Evolutionary conservation across 2,113 vertebrate species (phyloP), one percentile per base, ranked within the genome.

Genomic region (Motacilla alba): DNA sequence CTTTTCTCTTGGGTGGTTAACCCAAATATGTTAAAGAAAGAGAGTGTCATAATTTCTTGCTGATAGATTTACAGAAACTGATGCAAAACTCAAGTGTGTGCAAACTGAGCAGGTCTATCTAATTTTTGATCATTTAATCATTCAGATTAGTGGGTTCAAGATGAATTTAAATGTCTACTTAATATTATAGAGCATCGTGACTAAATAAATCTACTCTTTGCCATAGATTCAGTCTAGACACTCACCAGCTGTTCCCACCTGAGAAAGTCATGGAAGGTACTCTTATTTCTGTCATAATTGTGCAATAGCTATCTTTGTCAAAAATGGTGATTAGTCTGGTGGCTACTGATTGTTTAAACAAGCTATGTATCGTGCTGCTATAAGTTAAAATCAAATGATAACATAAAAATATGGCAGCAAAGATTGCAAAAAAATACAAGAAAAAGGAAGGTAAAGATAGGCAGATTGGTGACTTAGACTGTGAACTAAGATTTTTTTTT

Each of bases 101-200:
- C 7, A 58, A 68, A 64, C 31, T 24, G 22, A 63, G 35, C 6
- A 31, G 12, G 12, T 59, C 69, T 35, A 53, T 22, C 10, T 59
- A 15, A 33, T 76, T 94, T 94, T 52, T 69, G 5, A 26, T 43
- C 19, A 26, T 72, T 70, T 39, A 43, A 49, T 15, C 35, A 43
- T 35, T 37, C 39, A 68, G 30, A 55, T 55, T 35, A 80, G 23
- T 22, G 43, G 3, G 21, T 50, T 60, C 16, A 56, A 56, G 4
- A 72, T 41, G 6, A 80, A 4, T 76, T 83, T 39, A 64, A 76
- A 56, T 23, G 18, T 22, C 49, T 56, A 15, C 3, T 83, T 80
- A 35, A 39, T 4, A 20, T 64, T 37, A 13, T 13, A n/a, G 2
- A 20, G 2, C 6, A 11, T 27, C 31, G 15, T 5, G 1, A 30